phyloP scores from a whole-genome alignment of 2,888 invertebrate genomes.

The Drosophila diplacantha region DNA sequence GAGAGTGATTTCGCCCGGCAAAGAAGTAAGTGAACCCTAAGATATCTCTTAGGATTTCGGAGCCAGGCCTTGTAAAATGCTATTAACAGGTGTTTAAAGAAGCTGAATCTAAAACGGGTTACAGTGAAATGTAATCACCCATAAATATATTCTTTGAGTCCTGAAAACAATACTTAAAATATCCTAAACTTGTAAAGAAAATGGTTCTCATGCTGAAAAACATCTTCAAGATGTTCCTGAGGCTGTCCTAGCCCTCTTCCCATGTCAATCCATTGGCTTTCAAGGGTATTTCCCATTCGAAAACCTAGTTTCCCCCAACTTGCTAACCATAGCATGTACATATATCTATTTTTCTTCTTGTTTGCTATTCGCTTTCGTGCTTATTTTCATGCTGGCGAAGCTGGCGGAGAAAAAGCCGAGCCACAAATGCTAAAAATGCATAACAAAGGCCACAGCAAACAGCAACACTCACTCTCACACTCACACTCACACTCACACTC shows the following conservation, averaged over 20 bases:
- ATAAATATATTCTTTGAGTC: neutral
- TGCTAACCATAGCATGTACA: neutral
- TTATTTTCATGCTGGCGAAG: constrained; percentile 36
- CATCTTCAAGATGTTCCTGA: neutral
- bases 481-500: constrained; percentile 7
- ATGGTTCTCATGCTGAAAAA: neutral
- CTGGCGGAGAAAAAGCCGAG: constrained; percentile 24
- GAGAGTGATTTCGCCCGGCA: constrained; percentile 3
- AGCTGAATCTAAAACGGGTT: too few relatives aligned
- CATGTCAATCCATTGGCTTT: neutral
- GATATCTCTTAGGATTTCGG: neutral
- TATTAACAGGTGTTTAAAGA: too few relatives aligned
- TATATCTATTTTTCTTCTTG: constrained; percentile 5
- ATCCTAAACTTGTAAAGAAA: neutral
- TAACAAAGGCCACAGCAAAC: constrained; percentile 49
- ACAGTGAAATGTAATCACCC: neutral
- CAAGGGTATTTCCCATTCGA: constrained; percentile 3
- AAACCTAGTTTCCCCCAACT: neutral
- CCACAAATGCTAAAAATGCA: constrained; percentile 49
- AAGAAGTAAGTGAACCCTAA: neutral
- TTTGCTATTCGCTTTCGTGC: constrained; percentile 37
- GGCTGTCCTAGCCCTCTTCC: too few relatives aligned
- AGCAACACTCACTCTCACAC: too few relatives aligned
- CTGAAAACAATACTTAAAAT: neutral
- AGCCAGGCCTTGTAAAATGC: neutral